Percentiles rank a stretch among this genome's conserved stretches.
These are phyloP conservation scores for Apocheima hispidaria DNA, from an alignment of 2,888 invertebrate genomes.

Conservation along the genomic window DNA sequence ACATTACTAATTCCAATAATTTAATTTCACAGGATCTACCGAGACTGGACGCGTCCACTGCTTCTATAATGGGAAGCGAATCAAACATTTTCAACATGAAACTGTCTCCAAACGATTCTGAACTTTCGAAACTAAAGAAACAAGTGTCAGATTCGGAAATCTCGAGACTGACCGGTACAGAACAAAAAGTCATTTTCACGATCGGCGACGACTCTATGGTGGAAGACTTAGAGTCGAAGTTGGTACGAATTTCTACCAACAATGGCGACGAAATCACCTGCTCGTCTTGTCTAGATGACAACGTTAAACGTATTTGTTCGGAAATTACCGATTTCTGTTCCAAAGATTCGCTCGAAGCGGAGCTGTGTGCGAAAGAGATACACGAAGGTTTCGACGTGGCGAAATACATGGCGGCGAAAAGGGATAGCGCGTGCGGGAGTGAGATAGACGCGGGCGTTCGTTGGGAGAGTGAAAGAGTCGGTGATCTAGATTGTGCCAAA, in stretches of 20 bases:
- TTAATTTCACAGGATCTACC: constrained; percentile 65
- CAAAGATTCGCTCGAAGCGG: constrained; percentile 35
- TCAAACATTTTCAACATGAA: constrained; percentile 79
- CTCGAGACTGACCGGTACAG: constrained; percentile 51
- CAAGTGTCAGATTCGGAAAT: constrained; percentile 79
- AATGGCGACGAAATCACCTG: constrained; percentile 67
- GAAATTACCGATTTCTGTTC: constrained; percentile 73
- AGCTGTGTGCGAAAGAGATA: constrained; percentile 41
- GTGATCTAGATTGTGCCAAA: constrained; percentile 66
- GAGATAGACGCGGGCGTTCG: constrained; percentile 54
- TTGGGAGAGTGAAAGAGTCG: constrained; percentile 53
- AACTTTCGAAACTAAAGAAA: constrained; percentile 55
- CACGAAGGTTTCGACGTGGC: constrained; percentile 63
- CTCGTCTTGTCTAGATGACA: constrained; percentile 57
- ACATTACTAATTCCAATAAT: constrained; percentile 16
- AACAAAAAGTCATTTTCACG: constrained; percentile 68
- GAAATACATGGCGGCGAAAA: constrained; percentile 57
- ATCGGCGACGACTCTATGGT: constrained; percentile 65
- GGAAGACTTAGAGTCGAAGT: constrained; percentile 52
- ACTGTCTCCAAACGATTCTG: constrained; percentile 52
- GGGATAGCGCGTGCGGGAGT: constrained; percentile 52
- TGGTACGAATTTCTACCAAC: constrained; percentile 75
- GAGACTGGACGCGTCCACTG: constrained; percentile 70
- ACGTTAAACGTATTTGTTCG: constrained; percentile 71
- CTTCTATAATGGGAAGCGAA: constrained; percentile 82